These are phyloP conservation scores for Danio choprae DNA, from an alignment of 2,797 vertebrate species.

Conservation along the genomic window DNA sequence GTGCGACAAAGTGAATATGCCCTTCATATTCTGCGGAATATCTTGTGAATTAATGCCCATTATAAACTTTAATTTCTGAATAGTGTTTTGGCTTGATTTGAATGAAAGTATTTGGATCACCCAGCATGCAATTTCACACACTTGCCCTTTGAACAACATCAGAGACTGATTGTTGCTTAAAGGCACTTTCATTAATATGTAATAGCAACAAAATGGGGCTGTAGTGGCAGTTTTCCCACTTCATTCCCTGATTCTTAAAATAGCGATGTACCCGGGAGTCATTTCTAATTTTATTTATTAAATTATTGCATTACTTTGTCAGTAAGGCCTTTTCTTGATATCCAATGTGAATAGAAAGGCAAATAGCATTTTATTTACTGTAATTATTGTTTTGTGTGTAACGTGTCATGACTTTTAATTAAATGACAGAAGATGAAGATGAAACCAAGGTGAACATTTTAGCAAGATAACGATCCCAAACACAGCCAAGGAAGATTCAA, in stretches of 20 bases:
- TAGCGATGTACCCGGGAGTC: not conserved
- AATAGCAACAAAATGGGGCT: not conserved
- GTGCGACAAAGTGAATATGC: not conserved
- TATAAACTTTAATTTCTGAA: not conserved
- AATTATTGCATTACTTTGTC: constrained; percentile 16
- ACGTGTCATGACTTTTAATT: not conserved
- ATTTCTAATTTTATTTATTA: not conserved
- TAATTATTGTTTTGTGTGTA: not conserved
- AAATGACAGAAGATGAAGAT: too few relatives aligned
- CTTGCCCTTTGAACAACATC: constrained; percentile 15
- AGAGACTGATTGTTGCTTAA: constrained; percentile 15
- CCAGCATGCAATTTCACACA: not conserved
- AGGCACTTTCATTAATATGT: constrained; percentile 27
- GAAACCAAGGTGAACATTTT: too few relatives aligned
- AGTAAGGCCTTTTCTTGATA: not conserved
- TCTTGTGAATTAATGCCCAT: not conserved
- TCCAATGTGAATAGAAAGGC: not conserved
- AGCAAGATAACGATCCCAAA: too few relatives aligned
- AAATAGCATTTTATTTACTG: not conserved
- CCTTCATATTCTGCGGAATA: not conserved
- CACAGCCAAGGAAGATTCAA: too few relatives aligned
- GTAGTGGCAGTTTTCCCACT: not conserved
- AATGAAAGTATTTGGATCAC: not conserved
- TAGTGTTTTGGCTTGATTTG: not conserved
- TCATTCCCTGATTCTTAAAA: not conserved